Evolutionary conservation across 2,888 invertebrate genomes (phyloP), one percentile per base, ranked within the genome.

Genomic region (Philonicus albiceps): DNA sequence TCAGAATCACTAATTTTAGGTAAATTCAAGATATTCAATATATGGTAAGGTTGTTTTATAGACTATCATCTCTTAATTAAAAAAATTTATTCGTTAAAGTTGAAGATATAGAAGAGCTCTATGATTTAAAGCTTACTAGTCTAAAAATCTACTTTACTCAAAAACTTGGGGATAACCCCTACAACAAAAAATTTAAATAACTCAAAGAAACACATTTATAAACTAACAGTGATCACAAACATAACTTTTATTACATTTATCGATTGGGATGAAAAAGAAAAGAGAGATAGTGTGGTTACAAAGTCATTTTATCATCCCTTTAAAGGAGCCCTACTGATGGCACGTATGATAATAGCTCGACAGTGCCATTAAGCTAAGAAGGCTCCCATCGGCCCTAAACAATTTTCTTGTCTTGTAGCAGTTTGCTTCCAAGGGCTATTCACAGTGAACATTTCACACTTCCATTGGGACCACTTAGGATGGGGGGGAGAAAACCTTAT

Each of bases 401-500:
- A 80, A 80, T 80, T 80, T 80, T 80, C 80, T 80, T 80, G 80
- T 80, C 80, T 80, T 80, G 80, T 80, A 49, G 8, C 80, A 80
- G 43, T 80, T 80, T 49, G 40, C 53, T 53, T 53, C 80, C 1
- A 53, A 43, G 49, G 80, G 13, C 53, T 43, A 80, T 80, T 80
- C 40, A 80, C 80, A 80, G 43, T 27, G 49, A 80, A 49, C 80
- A 80, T 34, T 80, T 80, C n/a, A 27, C 53, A 80, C 80, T 80
- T 49, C 80, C 80, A 80, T 30, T 27, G 80, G 80, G 80, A 80
- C 80, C 80, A 80, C 80, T 80, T 80, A 80, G 53, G 13, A 78
- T 13, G 40, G 40, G n/a, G 11, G 49, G 49, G 80, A 40, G 64
- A 19, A 53, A 80, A 80, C 80, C 80, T 80, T 80, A 80, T 80